These are phyloP conservation scores for Tipula vernalis DNA, from an alignment of 2,888 invertebrate genomes.

Conservation along the genomic window DNA sequence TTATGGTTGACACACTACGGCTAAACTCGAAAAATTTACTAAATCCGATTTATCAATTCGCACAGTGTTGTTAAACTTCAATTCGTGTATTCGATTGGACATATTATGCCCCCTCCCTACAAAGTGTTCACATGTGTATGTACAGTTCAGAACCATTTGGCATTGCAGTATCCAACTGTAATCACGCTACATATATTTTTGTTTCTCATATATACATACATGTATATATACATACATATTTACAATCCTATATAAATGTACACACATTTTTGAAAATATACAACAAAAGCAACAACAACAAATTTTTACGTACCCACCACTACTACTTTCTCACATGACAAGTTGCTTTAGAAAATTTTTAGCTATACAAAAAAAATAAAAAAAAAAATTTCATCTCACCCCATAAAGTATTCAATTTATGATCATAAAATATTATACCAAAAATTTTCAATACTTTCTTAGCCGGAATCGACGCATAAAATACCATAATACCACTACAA, in stretches of 20 bases:
- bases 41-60: no score
- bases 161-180: neutral
- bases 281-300: neutral
- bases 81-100: no score
- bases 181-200: neutral
- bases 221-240: neutral
- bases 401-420: neutral
- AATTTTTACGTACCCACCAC: slow-evolving; percentile 10
- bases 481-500: neutral
- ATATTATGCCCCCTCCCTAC: neutral
- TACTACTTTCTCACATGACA: slow-evolving; percentile 17
- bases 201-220: neutral
- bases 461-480: slow-evolving; percentile 13
- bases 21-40: no score
- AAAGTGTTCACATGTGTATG: neutral
- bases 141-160: neutral
- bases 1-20: no score
- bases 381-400: neutral
- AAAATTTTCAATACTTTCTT: slow-evolving; percentile 9
- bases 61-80: no score
- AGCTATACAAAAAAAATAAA: slow-evolving; percentile 13
- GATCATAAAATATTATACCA: neutral
- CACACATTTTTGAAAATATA: neutral
- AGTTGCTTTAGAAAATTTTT: slow-evolving; percentile 19
- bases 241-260: neutral